phyloP scores from a whole-genome alignment of 1,140 invertebrate genomes.

The Anastrepha ludens region DNA sequence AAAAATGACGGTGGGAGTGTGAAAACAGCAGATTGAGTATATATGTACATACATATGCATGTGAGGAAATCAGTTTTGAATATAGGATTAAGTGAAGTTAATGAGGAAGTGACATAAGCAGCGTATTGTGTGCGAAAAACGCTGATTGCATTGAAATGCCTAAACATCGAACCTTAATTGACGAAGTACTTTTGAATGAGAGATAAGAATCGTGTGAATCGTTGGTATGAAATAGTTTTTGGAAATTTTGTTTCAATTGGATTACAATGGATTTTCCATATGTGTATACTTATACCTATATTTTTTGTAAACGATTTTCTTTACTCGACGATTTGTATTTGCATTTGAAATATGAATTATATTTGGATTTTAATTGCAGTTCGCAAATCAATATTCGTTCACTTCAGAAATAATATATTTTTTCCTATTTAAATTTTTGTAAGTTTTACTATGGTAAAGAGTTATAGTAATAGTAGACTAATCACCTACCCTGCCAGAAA shows the following conservation, averaged over 20 bases:
- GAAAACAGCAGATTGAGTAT: not conserved
- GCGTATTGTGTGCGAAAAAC: slow-evolving; percentile 19
- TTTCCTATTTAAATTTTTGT: no score
- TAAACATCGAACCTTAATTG: slow-evolving; percentile 44
- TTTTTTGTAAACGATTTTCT: no score
- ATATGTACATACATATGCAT: not conserved
- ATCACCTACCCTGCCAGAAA: no score
- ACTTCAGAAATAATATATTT: no score
- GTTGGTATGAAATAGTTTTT: slow-evolving; percentile 1
- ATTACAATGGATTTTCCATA: slow-evolving; percentile 9
- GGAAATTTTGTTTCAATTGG: slow-evolving; percentile 3
- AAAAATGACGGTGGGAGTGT: slow-evolving; percentile 29
- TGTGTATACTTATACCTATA: no score
- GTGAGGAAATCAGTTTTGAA: slow-evolving; percentile 35
- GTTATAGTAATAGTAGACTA: no score
- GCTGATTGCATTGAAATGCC: not conserved
- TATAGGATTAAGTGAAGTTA: slow-evolving; percentile 41
- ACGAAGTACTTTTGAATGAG: not conserved
- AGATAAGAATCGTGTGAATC: slow-evolving; percentile 30
- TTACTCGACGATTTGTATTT: no score
- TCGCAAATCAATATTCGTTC: no score
- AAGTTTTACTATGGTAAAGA: no score
- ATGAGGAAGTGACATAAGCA: slow-evolving; percentile 45
- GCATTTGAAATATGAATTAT: no score
- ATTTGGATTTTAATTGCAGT: no score